Base-by-base conservation (phyloP, 2,888 invertebrate species). In the Drosophila nigricruria region DNA sequence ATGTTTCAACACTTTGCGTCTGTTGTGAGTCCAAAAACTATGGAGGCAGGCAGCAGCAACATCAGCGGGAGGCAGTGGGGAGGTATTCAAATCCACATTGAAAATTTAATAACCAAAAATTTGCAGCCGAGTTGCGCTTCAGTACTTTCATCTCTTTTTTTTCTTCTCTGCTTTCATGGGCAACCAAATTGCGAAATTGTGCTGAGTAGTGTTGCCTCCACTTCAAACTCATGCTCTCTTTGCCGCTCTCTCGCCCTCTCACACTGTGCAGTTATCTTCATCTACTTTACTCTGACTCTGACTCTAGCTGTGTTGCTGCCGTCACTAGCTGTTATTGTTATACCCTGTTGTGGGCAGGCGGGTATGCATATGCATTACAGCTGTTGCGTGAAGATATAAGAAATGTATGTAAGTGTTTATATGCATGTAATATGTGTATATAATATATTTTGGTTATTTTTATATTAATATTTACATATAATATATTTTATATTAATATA, bases 101-200 rank as follows among this genome's bases (percentile, higher is more conserved):
- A 88, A 85, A 85, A 85, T 85, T 85, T 85, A 88, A 85, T 88
- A 88, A 88, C 88, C 82, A 70, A 82, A 82, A 84, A 82, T 74
- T 82, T 81, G 67, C 73, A 70, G 58, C 45, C 64, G 58, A 63
- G 63, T 71, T 77, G 70, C 50, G 34, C 30, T 64, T 50, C 27
- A 32, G 47, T 52, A 43, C 53, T 45, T 16, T 47, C 49, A 25
- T 23, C 12, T 34, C 36, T 25, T n/a, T 32, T 43, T 16, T 20
- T n/a, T 6, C 30, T 52, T 2, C 32, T 18, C 32, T 30, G 30
- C 30, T 59, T 70, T 60, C 67, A 32, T 43, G 67, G 68, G 72
- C 61, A 79, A 57, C 43, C 70, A 70, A 81, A 78, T 78, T 72
- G 78, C 72, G 58, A 36, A 65, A 76, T 69, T 67, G 65, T 63